Base-by-base conservation (phyloP, 2,888 invertebrate genomes). In the Torymus aiolomorphi region DNA sequence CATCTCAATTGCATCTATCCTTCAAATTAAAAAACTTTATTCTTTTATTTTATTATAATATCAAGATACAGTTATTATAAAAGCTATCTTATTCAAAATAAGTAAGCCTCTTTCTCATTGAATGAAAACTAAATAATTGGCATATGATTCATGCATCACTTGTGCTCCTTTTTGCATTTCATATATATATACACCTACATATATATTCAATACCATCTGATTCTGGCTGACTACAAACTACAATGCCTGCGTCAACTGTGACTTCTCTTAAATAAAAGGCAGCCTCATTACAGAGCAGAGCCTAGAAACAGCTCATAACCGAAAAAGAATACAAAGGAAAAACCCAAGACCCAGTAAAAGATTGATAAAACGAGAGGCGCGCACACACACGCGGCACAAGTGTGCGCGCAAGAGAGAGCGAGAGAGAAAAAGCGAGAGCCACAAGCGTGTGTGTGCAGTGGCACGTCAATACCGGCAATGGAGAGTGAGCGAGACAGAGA, bases 381-480 rank as follows among this genome's bases (percentile, higher is more conserved):
- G 42, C 42, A 42, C 42, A 42, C 42, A 42, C 42, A 42, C 8
- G 42, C 42, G 42, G 42, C 8, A 42, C 42, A 42, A 42, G 42
- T 42, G 42, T 42, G 42, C 42, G 42, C 5, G 42, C 8, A 42
- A 42, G 42, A 42, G 42, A 42, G 42, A 42, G 42, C 42, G 42
- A 42, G 42, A 42, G 42, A 42, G 42, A 42, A 42, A 42, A 42
- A 42, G 42, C 42, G 8, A 62, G 42, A 14, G 56, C 12, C 49
- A 42, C 42, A 8, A 76, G 76, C 70, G 56, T 54, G 49, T 63
- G 69, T 54, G 72, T 63, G 31, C 16, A 57, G 59, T 52, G 61
- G 73, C 56, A 81, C 78, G 81, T 81, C 81, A 81, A 81, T 81
- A 82, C 81, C 79, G 79, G 79, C 79, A 74, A 71, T 71, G 62